Percentiles rank a stretch among this genome's conserved stretches.
phyloP scores from a whole-genome alignment of 2,797 vertebrate genomes.

The Lepidocolaptes lacrymiger region DNA sequence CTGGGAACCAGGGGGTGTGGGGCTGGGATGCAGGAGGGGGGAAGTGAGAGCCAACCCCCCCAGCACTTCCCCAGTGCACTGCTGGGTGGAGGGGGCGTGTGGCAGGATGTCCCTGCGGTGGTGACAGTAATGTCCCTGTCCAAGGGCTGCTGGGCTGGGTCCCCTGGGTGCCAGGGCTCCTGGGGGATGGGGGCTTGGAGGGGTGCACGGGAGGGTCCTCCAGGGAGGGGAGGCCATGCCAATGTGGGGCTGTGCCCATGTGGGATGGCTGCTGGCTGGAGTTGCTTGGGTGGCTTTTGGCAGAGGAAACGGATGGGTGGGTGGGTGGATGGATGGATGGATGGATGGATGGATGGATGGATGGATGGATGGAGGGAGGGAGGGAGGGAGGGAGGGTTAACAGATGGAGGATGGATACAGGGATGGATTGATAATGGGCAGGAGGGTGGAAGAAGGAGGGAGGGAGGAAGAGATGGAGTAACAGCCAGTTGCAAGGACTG shows the following conservation, averaged over 20 bases:
- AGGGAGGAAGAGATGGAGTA: not conserved
- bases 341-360: not conserved
- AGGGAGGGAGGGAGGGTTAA: not conserved
- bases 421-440: not conserved
- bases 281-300: not conserved
- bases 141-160: rapidly evolving
- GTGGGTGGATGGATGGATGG: not conserved
- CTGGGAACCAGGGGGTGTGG: not conserved
- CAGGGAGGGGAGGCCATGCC: no score
- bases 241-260: not conserved
- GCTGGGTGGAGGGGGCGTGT: rapidly evolving
- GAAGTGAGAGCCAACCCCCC: not conserved
- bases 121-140: rapidly evolving
- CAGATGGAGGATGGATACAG: not conserved
- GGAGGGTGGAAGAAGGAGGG: not conserved
- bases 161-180: rapidly evolving
- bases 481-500: no score
- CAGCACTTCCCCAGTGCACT: not conserved
- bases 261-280: not conserved
- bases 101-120: rapidly evolving
- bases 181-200: not conserved
- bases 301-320: not conserved
- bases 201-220: rapidly evolving
- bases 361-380: no score
- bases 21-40: rapidly evolving